Evolutionary conservation across 2,888 invertebrate genomes (phyloP), one percentile per base, ranked within the genome.

Genomic region (Blastobasis lacticolella): DNA sequence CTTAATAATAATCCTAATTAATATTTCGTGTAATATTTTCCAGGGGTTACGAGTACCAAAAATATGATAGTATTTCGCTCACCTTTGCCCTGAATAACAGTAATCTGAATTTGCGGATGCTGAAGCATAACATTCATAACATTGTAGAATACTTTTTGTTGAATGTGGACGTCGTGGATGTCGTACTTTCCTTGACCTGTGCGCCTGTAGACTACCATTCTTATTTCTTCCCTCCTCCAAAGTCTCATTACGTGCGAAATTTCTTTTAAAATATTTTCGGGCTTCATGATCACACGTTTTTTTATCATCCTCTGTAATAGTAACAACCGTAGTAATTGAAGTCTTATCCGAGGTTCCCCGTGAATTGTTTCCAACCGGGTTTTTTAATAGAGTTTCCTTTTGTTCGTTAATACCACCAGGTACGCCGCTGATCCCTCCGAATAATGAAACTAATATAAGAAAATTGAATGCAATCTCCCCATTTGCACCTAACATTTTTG

Each of bases 361-460:
- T 42, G 64, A 64, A 70, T 65, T 69, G 58, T 66, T 67, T 65
- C 61, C 48, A 47, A 54, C 54, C 53, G 53, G 56, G 53, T 56
- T 53, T 57, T 54, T 59, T 60, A 61, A 51, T 69, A 60, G 60
- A 66, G 70, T 69, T 66, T 71, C 55, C 49, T 53, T 63, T 67
- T 67, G 62, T 64, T 66, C 61, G 54, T 60, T 66, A 57, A 61
- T 57, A 64, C 68, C 59, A 54, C 54, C 55, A 54, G 53, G 58
- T 46, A 66, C 58, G 40, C 65, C 58, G 54, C 54, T 67, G 51
- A 66, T 69, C 54, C 56, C 56, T 45, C 56, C 57, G 54, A 64
- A 58, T 60, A 70, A 67, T 67, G 58, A 67, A 59, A 67, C 54
- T 60, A 75, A 64, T 66, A 75, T 57, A 64, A 77, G 54, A 58